These are phyloP conservation scores for Chromoteleia sp. DNA, from an alignment of 2,888 invertebrate species.

Conservation along the genomic window DNA sequence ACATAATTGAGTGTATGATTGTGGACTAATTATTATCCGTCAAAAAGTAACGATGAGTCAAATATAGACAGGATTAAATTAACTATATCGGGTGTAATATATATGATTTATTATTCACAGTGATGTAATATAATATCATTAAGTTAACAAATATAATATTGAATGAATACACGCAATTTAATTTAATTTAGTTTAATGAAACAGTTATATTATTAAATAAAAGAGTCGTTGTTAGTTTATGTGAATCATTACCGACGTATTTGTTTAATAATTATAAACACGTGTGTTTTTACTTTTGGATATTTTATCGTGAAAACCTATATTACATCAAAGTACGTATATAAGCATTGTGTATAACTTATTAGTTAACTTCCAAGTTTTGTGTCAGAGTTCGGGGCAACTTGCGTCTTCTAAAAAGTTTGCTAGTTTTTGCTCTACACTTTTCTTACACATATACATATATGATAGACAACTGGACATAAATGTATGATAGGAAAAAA, in stretches of 20 bases:
- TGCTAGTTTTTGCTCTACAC: conserved; percentile 9
- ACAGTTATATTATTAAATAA: not conserved
- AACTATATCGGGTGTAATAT: too few relatives aligned
- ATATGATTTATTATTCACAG: too few relatives aligned
- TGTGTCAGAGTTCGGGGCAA: conserved; percentile 27
- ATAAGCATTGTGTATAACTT: conserved; percentile 22
- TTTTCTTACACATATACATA: conserved; percentile 11
- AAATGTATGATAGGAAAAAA: not conserved
- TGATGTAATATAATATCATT: too few relatives aligned
- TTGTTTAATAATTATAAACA: conserved; percentile 1
- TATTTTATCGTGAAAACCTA: conserved; percentile 25
- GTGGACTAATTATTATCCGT: too few relatives aligned
- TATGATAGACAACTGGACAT: conserved; percentile 24
- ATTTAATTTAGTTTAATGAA: too few relatives aligned
- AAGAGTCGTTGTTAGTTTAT: not conserved
- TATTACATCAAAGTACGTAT: conserved; percentile 21
- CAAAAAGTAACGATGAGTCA: too few relatives aligned
- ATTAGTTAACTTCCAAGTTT: conserved; percentile 40
- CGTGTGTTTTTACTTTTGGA: not conserved
- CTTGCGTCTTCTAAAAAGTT: conserved; percentile 27
- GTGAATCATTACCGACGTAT: not conserved
- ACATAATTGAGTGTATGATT: too few relatives aligned
- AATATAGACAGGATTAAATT: too few relatives aligned
- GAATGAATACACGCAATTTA: too few relatives aligned
- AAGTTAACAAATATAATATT: too few relatives aligned